Percentiles rank a stretch among this genome's conserved stretches.
Evolutionary conservation across 2,888 invertebrate genomes (phyloP).

Genomic region (Smittia aterrima): DNA sequence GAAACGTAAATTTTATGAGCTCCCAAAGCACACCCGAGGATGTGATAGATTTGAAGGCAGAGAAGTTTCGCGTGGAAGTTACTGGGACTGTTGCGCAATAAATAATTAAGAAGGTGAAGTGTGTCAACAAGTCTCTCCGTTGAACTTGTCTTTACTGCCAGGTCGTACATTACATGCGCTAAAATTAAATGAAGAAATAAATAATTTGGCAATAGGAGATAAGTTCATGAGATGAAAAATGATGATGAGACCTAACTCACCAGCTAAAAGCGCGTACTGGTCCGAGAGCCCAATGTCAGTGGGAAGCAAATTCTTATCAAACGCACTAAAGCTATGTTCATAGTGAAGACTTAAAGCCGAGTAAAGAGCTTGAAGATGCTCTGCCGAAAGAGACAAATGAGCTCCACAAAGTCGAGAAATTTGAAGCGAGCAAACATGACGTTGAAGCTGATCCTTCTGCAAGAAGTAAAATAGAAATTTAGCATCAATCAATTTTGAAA

Average conservation of each 20-base stretch:
- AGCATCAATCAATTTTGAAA: background rate
- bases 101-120: constrained; percentile 68
- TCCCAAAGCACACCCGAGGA: constrained; percentile 68
- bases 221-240: background rate
- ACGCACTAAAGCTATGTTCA: constrained; percentile 59
- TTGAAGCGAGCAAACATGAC: constrained; percentile 76
- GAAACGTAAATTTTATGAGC: constrained; percentile 73
- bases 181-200: no score
- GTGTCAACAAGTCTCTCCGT: constrained; percentile 63
- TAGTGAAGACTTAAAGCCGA: constrained; percentile 65
- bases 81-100: constrained; percentile 73
- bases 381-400: constrained; percentile 59
- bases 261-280: constrained; percentile 75
- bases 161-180: constrained; percentile 55
- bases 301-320: constrained; percentile 59
- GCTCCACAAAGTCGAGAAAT: constrained; percentile 70
- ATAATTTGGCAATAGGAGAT: background rate
- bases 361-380: constrained; percentile 61
- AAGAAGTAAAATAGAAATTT: constrained; percentile 42
- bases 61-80: constrained; percentile 88
- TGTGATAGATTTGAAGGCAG: constrained; percentile 76
- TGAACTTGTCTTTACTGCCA: constrained; percentile 57
- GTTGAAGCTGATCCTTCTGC: constrained; percentile 73
- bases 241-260: constrained; percentile 48
- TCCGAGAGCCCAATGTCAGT: constrained; percentile 77